Evolutionary conservation across 2,113 vertebrate species (phyloP).

Genomic region (Nesoenas mayeri): DNA sequence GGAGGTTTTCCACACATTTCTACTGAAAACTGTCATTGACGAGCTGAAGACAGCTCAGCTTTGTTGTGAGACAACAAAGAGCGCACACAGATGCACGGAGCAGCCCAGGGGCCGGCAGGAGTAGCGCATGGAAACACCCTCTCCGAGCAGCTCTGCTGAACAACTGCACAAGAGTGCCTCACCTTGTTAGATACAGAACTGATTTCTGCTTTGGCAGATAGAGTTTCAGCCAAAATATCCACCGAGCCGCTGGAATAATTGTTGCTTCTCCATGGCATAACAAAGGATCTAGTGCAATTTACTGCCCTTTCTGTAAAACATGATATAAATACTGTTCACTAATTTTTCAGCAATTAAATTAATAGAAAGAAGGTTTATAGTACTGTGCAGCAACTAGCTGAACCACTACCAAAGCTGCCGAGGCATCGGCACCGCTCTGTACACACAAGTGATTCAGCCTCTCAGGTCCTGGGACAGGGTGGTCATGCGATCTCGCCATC

Average conservation of each 20-base stretch:
- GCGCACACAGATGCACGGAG: background rate
- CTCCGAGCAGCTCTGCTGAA: background rate
- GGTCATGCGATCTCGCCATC: background rate
- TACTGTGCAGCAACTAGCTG: background rate
- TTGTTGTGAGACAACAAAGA: background rate
- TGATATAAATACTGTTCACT: background rate
- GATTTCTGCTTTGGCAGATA: slow-evolving; percentile 9
- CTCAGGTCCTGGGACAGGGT: background rate
- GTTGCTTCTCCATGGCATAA: background rate
- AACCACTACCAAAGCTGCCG: background rate
- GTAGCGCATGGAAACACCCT: background rate
- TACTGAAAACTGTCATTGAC: background rate
- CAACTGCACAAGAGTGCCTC: background rate
- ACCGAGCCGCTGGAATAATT: slow-evolving; percentile 8
- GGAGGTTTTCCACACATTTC: background rate
- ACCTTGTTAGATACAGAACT: slow-evolving; percentile 20
- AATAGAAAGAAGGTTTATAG: background rate
- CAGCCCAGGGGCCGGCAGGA: background rate
- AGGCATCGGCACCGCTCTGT: background rate
- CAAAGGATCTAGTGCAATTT: background rate
- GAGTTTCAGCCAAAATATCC: slow-evolving; percentile 31
- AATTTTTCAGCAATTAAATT: background rate
- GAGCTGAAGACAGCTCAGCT: background rate
- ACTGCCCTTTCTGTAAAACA: background rate
- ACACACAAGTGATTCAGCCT: background rate